These are phyloP conservation scores for Coleophora deauratella DNA, from an alignment of 2,888 invertebrate species.

Conservation along the genomic window DNA sequence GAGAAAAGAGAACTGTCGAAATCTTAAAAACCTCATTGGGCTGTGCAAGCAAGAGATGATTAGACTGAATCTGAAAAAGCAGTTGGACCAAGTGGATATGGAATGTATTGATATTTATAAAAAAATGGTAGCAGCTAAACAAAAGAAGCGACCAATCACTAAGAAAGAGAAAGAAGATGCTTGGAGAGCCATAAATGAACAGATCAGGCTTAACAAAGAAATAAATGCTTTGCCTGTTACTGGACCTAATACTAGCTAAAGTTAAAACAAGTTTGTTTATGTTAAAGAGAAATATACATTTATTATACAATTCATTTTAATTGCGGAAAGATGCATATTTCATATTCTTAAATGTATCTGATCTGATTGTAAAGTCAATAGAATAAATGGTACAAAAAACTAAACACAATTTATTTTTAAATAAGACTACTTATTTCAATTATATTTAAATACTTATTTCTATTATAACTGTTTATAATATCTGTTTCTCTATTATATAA, in stretches of 20 bases:
- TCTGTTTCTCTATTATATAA: no score
- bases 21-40: conserved; percentile 79
- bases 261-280: neutral
- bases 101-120: conserved; percentile 90
- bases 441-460: no score
- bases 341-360: no score
- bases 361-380: no score
- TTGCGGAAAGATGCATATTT: no score
- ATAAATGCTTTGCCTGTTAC: conserved; percentile 63
- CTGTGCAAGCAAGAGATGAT: conserved; percentile 86
- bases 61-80: conserved; percentile 83
- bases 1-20: conserved; percentile 85
- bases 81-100: conserved; percentile 81
- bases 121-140: conserved; percentile 83
- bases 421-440: no score
- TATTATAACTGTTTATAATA: no score
- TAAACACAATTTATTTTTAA: no score
- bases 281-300: neutral
- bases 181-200: conserved; percentile 81
- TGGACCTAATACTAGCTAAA: conserved; percentile 63
- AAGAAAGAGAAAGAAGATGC: conserved; percentile 88
- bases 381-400: no score
- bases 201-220: conserved; percentile 71
- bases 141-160: conserved; percentile 85
- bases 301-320: neutral